Evolutionary conservation across 1,140 invertebrate genomes (phyloP), one percentile per base, ranked within the genome.

Genomic region (Palaemon carinicauda): DNA sequence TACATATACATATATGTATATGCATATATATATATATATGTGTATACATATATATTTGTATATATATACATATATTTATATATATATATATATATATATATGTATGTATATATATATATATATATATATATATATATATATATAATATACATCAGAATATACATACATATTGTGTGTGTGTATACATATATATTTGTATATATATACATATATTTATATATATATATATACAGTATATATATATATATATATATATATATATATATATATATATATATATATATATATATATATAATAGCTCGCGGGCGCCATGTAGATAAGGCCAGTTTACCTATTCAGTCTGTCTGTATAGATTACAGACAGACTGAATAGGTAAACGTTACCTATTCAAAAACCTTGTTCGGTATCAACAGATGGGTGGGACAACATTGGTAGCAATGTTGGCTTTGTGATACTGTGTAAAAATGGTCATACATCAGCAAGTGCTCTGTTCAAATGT

Each of bases 191-290:
- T 31, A 73, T 15, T 9, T 31, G 24, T 15, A 73, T 31, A 73
- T 15, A 73, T 31, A 73, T 15, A 73, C 15, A 73, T 15, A 31
- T 73, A 27, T 15, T 5, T 73, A 27, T 15, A 73, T 31, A 27
- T 15, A 31, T 31, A 24, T 73, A 73, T 15, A 24, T 24, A 31
- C 27, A 3, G n/a, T 24, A 7, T 73, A 73, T 73, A 24, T 4
- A 3, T 24, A 73, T 73, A 73, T 15, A 7, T 24, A 73, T 53
- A 24, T 52, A 50, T 21, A 77, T 77, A 50, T 50, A 77, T 53
- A 53, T 77, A 79, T 29, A 79, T 54, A 79, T 31, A 54, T 27
- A 54, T 54, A 79, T 54, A 54, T 29, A 79, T 79, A 79, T 31
- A 79, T 79, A 79, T 31, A 79, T 27, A 79, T 31, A 4, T 4